These are phyloP conservation scores for Cistogaster globosa DNA, from an alignment of 2,888 invertebrate genomes.

Conservation along the genomic window DNA sequence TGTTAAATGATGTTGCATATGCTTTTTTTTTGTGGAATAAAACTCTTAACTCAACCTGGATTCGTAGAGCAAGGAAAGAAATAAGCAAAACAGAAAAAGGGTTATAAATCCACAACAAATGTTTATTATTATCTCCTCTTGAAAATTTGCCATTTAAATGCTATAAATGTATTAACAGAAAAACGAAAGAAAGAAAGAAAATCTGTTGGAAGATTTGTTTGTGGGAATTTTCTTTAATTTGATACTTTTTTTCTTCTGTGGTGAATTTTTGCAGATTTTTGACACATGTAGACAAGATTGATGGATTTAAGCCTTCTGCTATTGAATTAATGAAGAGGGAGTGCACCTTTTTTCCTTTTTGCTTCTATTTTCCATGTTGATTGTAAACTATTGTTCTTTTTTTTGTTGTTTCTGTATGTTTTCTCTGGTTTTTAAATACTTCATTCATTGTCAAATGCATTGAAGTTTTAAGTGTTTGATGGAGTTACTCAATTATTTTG, in stretches of 20 bases:
- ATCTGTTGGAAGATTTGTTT: slow-evolving; percentile 44
- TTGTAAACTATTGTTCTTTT: slow-evolving; percentile 57
- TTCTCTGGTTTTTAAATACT: slow-evolving; percentile 43
- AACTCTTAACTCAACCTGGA: slow-evolving; percentile 3
- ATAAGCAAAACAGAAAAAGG: slow-evolving; percentile 25
- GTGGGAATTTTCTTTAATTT: slow-evolving; percentile 70
- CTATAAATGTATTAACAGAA: background rate
- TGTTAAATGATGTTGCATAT: slow-evolving; percentile 56
- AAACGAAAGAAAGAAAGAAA: background rate
- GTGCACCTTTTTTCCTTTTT: slow-evolving; percentile 64
- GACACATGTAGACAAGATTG: slow-evolving; percentile 70
- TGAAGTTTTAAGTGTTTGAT: slow-evolving; percentile 43
- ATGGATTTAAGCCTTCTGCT: slow-evolving; percentile 69
- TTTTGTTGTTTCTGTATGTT: background rate
- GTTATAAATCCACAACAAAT: slow-evolving; percentile 64
- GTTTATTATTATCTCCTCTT: slow-evolving; percentile 53
- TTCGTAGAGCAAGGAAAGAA: slow-evolving; percentile 2
- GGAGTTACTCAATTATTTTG: slow-evolving; percentile 73
- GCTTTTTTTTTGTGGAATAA: slow-evolving; percentile 39
- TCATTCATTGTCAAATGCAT: slow-evolving; percentile 14
- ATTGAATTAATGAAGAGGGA: slow-evolving; percentile 52
- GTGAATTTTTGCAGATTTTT: slow-evolving; percentile 59
- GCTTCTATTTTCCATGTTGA: slow-evolving; percentile 29
- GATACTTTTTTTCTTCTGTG: slow-evolving; percentile 54
- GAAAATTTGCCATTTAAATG: slow-evolving; percentile 17